Conservation (phyloP, 1,140 invertebrate genomes). For the Tribolium madens region DNA sequence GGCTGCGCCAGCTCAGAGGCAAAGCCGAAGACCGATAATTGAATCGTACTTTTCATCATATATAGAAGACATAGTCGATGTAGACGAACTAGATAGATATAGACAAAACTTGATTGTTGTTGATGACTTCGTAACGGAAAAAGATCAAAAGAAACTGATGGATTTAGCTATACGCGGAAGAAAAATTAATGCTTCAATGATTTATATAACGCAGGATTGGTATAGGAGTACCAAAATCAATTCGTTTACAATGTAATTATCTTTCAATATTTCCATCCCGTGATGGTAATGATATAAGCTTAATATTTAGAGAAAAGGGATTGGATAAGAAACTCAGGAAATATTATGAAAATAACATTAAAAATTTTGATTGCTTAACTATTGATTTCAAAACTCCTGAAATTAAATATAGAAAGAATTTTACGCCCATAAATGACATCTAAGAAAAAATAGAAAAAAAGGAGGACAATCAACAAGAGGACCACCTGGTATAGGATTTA, state of each 20-base stretch:
- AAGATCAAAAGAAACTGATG: slow-evolving; percentile 40
- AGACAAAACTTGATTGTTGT: slow-evolving; percentile 42
- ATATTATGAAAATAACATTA: slow-evolving; percentile 33
- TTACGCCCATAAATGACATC: slow-evolving; percentile 22
- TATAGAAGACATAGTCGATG: slow-evolving; percentile 43
- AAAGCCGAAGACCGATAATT: too few species aligned
- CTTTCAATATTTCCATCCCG: slow-evolving; percentile 45
- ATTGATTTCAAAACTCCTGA: slow-evolving; percentile 41
- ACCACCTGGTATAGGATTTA: slow-evolving; percentile 44
- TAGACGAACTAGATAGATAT: slow-evolving; percentile 46
- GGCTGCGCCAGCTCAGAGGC: too few species aligned
- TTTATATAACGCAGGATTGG: slow-evolving; percentile 45
- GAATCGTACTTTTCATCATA: slow-evolving; percentile 39
- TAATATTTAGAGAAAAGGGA: slow-evolving; percentile 47
- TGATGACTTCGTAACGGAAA: slow-evolving; percentile 39
- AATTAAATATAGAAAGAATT: slow-evolving; percentile 40
- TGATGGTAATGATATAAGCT: slow-evolving; percentile 49
- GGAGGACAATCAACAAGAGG: slow-evolving; percentile 37
- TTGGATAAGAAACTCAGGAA: slow-evolving; percentile 44
- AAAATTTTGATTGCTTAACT: slow-evolving; percentile 14
- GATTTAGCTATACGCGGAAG: slow-evolving; percentile 40
- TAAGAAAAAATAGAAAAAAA: slow-evolving; percentile 46
- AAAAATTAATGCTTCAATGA: slow-evolving; percentile 37
- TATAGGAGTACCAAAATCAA: slow-evolving; percentile 48
- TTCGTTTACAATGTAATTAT: slow-evolving; percentile 47